Base-by-base conservation (phyloP, 2,113 vertebrate genomes). In the Alectura lathami region DNA sequence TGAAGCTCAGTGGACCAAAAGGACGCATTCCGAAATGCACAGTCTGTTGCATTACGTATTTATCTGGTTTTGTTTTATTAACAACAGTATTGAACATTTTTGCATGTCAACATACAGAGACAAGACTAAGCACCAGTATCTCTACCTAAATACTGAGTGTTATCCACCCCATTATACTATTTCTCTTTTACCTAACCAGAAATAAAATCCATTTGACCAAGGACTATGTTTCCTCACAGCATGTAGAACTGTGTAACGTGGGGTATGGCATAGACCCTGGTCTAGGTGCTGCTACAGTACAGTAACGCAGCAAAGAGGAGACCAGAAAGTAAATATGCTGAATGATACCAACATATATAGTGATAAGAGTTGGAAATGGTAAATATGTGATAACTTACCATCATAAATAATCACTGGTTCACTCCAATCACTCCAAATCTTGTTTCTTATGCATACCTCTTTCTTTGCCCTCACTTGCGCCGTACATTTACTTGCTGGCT, bases 351-450 rank as follows among this genome's bases (percentile, higher is more conserved):
- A 34, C 2, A 11, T 45, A 60, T 21, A 2, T 22, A 56, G 48
- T 18, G 2, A 21, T 14, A 84, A 50, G 2, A 2, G 7, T 59
- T 66, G 13, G 47, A 36, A 54, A 29, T 7, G 43, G 22, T 43
- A 80, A 69, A 47, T 50, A 30, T 11, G 4, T 15, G 24, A 30
- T 42, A 89, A 89, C 93, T 94, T 93, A 97, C 97, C 93, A 18
- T 54, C 6, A 0, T 86, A 14, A 91, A 97, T 95, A 82, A 94
- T 45, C 20, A 96, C 59, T 7, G 95, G 89, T 20, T 94, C 73
- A 32, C 97, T 98, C 97, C 97, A 98, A 68, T 97, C 96, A 93
- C 97, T 97, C 97, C 97, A 98, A 26, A 96, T 36, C 43, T 95
- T 91, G 91, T 96, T 97, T 50, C 53, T 53, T 38, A 53, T 36